A percentile compares a stretch with the other conserved stretches of the same genome.
Evolutionary conservation across 2,797 vertebrate species (phyloP).

Genomic region (Manis crassicaudata): DNA sequence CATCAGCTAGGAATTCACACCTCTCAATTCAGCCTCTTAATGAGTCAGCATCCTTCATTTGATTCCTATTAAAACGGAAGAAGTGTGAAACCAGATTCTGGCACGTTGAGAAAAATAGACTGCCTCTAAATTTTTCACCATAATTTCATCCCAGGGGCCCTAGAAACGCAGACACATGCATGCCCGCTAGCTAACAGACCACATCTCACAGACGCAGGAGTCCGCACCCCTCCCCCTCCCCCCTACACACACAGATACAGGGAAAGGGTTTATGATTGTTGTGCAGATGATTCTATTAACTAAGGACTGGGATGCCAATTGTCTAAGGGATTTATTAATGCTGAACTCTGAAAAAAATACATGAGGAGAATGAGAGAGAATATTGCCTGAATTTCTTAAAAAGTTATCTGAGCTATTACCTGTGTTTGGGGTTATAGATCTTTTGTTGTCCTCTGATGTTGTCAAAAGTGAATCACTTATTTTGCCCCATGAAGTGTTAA

Average conservation of each 20-base stretch:
- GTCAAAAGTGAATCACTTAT: neutral
- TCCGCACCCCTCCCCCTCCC: too few species aligned
- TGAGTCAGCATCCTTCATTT: conserved; percentile 64
- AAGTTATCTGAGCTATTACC: neutral
- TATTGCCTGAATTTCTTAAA: neutral
- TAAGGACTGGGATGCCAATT: neutral
- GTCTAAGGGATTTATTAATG: conserved; percentile 54
- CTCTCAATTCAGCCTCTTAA: conserved; percentile 14
- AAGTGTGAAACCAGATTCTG: conserved; percentile 28
- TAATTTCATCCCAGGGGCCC: conserved; percentile 69
- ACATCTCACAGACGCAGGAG: neutral
- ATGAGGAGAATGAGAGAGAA: neutral
- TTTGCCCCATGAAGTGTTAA: neutral
- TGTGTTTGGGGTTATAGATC: neutral
- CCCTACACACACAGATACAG: neutral
- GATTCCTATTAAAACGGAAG: conserved; percentile 68
- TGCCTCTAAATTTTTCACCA: conserved; percentile 41
- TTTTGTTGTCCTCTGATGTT: neutral
- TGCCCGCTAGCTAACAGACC: neutral
- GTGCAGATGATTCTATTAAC: conserved; percentile 37
- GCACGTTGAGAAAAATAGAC: conserved; percentile 63
- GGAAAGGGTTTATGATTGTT: neutral
- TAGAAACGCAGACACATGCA: conserved; percentile 33
- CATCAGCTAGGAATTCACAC: conserved; percentile 43
- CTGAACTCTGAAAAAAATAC: neutral